These are phyloP conservation scores for Andrena fulva DNA, from an alignment of 2,888 invertebrate species.

Conservation along the genomic window DNA sequence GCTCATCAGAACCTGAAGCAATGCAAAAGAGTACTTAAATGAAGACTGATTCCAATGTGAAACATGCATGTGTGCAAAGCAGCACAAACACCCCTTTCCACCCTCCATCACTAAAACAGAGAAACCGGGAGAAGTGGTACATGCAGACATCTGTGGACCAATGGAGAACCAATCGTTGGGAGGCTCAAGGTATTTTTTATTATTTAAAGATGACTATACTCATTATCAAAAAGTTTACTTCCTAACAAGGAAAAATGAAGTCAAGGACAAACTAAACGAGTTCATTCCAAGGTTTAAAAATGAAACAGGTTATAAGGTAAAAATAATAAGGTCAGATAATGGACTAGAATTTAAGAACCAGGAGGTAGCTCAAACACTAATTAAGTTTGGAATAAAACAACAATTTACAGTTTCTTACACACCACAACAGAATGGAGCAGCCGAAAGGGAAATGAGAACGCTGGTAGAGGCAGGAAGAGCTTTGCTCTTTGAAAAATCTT, in stretches of 20 bases:
- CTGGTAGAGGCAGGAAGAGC: neutral
- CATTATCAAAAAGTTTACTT: neutral
- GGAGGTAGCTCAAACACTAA: neutral
- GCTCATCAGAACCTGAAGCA: constrained; percentile 1
- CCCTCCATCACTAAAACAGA: neutral
- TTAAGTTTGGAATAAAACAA: neutral
- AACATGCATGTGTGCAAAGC: neutral
- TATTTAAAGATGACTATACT: neutral
- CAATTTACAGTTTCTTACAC: constrained; percentile 1
- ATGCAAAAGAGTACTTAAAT: neutral
- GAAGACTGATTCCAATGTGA: neutral
- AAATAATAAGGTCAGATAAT: neutral
- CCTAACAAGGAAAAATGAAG: neutral
- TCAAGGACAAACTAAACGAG: neutral
- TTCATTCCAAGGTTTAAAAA: neutral
- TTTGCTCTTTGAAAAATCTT: neutral
- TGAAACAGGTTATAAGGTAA: neutral
- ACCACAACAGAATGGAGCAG: neutral
- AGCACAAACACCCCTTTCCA: neutral
- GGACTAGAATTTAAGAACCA: neutral
- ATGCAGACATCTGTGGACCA: neutral
- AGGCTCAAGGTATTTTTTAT: neutral
- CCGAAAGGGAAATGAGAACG: neutral
- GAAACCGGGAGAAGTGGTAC: neutral
- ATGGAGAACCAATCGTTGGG: neutral